Evolutionary conservation across 1,140 invertebrate species (phyloP), one percentile per base, ranked within the genome.

Genomic region (Leptinotarsa texana): DNA sequence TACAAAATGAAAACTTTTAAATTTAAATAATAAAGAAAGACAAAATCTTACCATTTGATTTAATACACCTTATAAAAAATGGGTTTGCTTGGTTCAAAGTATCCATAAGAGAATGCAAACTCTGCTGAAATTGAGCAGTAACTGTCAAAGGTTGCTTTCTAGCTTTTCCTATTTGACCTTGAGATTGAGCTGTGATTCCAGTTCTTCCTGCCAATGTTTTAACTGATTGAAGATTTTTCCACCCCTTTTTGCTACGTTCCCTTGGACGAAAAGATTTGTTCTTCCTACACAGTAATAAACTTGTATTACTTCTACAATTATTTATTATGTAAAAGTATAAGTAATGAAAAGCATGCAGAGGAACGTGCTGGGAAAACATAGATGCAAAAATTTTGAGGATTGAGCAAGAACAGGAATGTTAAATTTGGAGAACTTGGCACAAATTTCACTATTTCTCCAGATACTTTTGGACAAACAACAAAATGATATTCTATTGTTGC

Each of bases 51-150:
- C 69, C 90, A 85, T 98, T 98, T 42, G 95, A 97, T 85, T 99
- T 99, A 80, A 99, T 98, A 85, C 97, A 98, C 65, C 97, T 89
- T 76, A 99, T 97, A 84, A 99, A 99, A 87, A 97, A 98, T 2
- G 97, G 97, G 87, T 97, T 97, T 0, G 96, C 96, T 83, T 97
- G 93, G 84, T 96, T 96, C 13, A 99, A 85, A 0, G 96, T 97
- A 80, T 96, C 93, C 96, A 98, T 98, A 15, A 98, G 87, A 49
- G 93, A 92, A 73, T 95, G 93, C 27, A 99, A 87, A 21, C 95
- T 96, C 82, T 95, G 93, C 83, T 98, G 95, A 85, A 98, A 98
- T 86, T 98, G 96, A 3, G 95, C 94, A 1, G 95, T 94, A 1
- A 98, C 96, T 1, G 96, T 98, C 78, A 95, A 91, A 13, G 95